Base-by-base conservation (phyloP, 2,888 invertebrate genomes). In the Netelia melanura region DNA sequence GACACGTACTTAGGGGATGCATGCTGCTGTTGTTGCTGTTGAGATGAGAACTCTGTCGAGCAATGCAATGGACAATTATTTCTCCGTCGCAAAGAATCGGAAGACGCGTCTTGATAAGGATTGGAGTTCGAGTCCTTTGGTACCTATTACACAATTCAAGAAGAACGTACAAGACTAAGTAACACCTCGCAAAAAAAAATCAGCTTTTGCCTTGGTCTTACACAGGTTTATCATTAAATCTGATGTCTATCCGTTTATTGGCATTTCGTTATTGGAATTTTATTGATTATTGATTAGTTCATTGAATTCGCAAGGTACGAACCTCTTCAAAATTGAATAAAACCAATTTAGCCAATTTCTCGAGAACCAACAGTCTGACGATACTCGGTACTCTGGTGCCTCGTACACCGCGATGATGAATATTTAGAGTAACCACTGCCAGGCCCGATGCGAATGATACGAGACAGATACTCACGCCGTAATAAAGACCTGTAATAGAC, bases 381-480 rank as follows among this genome's bases (percentile, higher is more conserved):
- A 96, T 92, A 68, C 95, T 95, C 65, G 98, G 97, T 85, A 98
- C 97, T 92, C 97, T 96, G 87, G 96, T 96, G 88, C 97, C 97
- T 92, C 97, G 95, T 89, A 97, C 96, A 89, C 98, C 98, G 92
- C 97, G 95, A 95, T 98, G 97, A 94, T 98, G 97, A 91, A 98
- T 96, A 93, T 97, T 98, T 86, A 98, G 95, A 1, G 98, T 98
- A 81, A 98, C 97, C 76, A 98, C 98, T 0, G 97, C 97, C 75
- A 97, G 94, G 0, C 97, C 97, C 0, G 97, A 97, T 5, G 97
- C 97, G 91, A 97, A 97, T 0, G 97, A 97, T 61, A 97, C 97
- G 88, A 97, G 94, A 89, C 97, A 97, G 90, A 97, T 97, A 93
- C 97, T 97, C 43, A 97, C 97, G 76, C 97, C 97, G 90, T 97